A percentile compares a stretch with the other conserved stretches of the same genome.
Evolutionary conservation across 1,140 invertebrate genomes (phyloP).

Genomic region (Ylistrum balloti): DNA sequence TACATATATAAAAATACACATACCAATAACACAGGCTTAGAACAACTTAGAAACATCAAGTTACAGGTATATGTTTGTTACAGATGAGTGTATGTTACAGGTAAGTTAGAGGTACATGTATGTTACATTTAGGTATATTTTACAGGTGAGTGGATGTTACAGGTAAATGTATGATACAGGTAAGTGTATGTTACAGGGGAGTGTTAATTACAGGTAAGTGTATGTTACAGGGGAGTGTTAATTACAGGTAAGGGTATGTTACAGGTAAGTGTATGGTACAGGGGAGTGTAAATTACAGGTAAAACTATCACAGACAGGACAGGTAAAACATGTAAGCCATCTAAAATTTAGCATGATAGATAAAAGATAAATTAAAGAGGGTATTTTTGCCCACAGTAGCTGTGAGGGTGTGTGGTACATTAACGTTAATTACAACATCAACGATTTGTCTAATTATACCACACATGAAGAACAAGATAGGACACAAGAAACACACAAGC

Average conservation of each 20-base stretch:
- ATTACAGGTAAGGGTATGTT: neutral
- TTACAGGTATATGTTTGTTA: no score
- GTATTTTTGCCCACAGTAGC: neutral
- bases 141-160: no score
- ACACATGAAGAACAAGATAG: constrained; percentile 27
- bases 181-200: no score
- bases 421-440: constrained; percentile 13
- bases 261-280: neutral
- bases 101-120: no score
- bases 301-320: neutral
- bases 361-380: neutral
- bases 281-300: neutral
- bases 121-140: no score
- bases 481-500: neutral
- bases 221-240: no score
- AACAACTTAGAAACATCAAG: no score
- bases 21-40: no score
- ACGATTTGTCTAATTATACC: constrained; percentile 18
- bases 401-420: neutral
- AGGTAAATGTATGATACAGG: no score
- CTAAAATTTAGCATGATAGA: neutral
- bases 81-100: neutral
- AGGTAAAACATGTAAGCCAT: neutral
- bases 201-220: no score
- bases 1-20: no score